Percentiles rank a stretch among this genome's conserved stretches.
These are phyloP conservation scores for Antedon mediterranea DNA, from an alignment of 53 echinoderm and acorn worm genomes.

Conservation along the genomic window DNA sequence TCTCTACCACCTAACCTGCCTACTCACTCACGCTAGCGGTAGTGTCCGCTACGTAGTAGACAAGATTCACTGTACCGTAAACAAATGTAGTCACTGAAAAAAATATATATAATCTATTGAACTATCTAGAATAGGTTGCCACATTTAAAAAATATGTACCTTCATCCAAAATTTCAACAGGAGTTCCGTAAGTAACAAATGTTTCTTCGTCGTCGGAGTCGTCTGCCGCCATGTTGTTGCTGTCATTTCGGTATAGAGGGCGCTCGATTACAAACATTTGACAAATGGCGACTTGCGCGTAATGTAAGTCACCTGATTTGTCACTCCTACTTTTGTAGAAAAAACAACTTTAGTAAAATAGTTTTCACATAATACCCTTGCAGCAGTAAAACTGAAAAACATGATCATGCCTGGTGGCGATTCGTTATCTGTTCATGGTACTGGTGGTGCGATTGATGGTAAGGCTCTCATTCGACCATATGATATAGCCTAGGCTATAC, in stretches of 20 bases:
- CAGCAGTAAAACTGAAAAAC: constrained; percentile 1
- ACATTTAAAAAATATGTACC: constrained; percentile 2
- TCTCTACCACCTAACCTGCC: no score
- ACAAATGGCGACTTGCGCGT: constrained; percentile 5
- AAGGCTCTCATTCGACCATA: no score
- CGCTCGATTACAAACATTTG: background rate
- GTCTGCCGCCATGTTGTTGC: constrained; percentile 19
- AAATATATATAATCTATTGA: no score
- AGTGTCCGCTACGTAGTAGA: no score
- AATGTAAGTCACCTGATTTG: constrained; percentile 11
- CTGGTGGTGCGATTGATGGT: constrained; percentile 98
- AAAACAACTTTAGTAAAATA: background rate
- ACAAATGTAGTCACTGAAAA: no score
- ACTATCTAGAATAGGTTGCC: no score
- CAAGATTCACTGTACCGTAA: no score
- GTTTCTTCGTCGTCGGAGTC: constrained; percentile 31
- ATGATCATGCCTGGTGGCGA: constrained; percentile 93
- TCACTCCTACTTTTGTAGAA: background rate
- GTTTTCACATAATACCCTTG: background rate
- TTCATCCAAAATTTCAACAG: constrained; percentile 29
- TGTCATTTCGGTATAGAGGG: background rate
- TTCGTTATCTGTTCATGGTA: constrained; percentile 59
- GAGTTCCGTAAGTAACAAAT: constrained; percentile 32
- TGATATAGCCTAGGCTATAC: no score
- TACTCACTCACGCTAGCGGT: no score